Evolutionary conservation across 2,113 vertebrate species (phyloP).

Genomic region (Larimichthys polyactis): DNA sequence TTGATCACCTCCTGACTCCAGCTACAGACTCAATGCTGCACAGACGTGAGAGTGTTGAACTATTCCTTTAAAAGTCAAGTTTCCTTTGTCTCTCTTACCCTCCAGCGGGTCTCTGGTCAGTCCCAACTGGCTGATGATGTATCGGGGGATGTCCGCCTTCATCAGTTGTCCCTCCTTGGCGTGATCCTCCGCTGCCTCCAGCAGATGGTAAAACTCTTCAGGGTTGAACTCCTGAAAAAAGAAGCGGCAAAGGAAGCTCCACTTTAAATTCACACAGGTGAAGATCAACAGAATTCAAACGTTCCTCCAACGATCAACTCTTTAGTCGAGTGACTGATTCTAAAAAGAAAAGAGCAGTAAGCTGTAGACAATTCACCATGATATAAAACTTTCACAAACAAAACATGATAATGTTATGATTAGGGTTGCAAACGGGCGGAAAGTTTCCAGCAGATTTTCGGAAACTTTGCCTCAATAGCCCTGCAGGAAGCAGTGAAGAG

Average conservation of each 20-base stretch:
- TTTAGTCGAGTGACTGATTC: no score
- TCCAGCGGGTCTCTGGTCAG: slow-evolving; percentile 97
- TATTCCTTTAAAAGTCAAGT: background rate
- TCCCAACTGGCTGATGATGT: slow-evolving; percentile 96
- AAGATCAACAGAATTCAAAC: background rate
- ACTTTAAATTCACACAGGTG: background rate
- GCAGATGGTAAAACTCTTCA: slow-evolving; percentile 98
- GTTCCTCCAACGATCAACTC: no score
- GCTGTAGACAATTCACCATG: background rate
- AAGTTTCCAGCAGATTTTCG: no score
- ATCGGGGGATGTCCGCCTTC: slow-evolving; percentile 98
- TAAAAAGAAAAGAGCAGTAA: background rate
- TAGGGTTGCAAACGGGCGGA: no score
- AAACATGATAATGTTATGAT: no score
- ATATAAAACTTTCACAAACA: no score
- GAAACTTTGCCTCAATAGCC: no score
- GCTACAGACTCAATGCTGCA: no score
- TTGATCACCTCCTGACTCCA: background rate
- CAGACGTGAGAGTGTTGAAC: background rate
- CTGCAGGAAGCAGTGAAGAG: no score
- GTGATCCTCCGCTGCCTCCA: slow-evolving; percentile 98
- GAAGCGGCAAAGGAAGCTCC: background rate
- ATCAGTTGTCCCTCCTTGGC: slow-evolving; percentile 98
- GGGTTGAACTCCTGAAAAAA: slow-evolving; percentile 94
- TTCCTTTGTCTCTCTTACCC: slow-evolving; percentile 82